These are phyloP conservation scores for Macrophya alboannulata DNA, from an alignment of 2,888 invertebrate species.

Conservation along the genomic window DNA sequence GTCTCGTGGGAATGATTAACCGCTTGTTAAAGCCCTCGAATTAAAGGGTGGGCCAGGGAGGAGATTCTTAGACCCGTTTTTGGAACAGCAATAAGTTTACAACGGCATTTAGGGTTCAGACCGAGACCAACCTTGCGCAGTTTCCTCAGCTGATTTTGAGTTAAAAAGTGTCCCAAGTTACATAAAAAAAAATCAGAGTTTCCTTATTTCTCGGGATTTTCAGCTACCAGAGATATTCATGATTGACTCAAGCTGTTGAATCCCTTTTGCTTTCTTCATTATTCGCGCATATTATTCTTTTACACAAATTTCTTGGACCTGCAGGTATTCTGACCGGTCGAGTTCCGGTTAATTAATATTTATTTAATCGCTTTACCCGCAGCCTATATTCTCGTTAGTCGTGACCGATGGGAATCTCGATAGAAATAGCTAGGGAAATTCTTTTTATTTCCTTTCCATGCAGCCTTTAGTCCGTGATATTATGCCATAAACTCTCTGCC, in stretches of 20 bases:
- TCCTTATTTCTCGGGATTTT: neutral
- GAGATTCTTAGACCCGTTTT: constrained; percentile 64
- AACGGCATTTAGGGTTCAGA: constrained; percentile 10
- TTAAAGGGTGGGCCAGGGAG: constrained; percentile 65
- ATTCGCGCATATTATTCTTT: neutral
- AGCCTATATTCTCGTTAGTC: constrained; percentile 26
- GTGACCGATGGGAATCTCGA: constrained; percentile 6
- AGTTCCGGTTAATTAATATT: constrained; percentile 24
- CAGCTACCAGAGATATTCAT: neutral
- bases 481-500: neutral
- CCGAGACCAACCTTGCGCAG: constrained; percentile 61
- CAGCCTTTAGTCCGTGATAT: neutral
- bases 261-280: neutral
- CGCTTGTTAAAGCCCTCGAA: constrained; percentile 69
- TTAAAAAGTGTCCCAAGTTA: neutral
- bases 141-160: neutral
- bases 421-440: neutral
- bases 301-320: too few relatives aligned
- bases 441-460: neutral
- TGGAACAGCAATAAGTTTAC: constrained; percentile 53
- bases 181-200: neutral
- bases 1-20: constrained; percentile 69
- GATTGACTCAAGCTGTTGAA: neutral
- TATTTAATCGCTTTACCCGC: constrained; percentile 1
- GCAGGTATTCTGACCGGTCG: neutral